Conservation (phyloP, 2,888 invertebrate species). For the Pinctada fucata region DNA sequence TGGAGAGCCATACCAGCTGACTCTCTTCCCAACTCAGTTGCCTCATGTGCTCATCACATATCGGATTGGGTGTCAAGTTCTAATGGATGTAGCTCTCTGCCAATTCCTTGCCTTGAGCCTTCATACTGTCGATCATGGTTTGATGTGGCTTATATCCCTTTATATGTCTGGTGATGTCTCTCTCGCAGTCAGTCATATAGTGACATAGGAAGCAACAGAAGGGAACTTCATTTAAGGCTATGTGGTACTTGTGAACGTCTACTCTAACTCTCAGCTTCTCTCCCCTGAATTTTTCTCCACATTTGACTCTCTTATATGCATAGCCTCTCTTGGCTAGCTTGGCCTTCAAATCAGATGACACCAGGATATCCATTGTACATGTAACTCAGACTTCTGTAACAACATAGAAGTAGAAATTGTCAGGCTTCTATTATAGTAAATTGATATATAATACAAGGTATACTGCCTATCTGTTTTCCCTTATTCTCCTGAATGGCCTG, state of each 20-base stretch:
- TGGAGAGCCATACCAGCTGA: too few species aligned
- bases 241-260: neutral
- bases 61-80: neutral
- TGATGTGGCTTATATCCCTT: neutral
- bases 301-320: neutral
- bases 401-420: too few species aligned
- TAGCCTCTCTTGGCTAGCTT: neutral
- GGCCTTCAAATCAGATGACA: too few species aligned
- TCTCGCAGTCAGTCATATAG: neutral
- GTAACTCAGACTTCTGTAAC: too few species aligned
- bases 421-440: too few species aligned
- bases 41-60: neutral
- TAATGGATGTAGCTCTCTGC: neutral
- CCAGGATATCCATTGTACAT: too few species aligned
- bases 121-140: neutral
- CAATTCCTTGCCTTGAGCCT: too few species aligned
- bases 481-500: too few species aligned
- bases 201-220: constrained; percentile 7
- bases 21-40: neutral
- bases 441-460: too few species aligned
- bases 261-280: neutral
- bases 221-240: neutral
- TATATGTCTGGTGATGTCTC: neutral
- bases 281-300: too few species aligned
- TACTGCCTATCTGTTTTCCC: too few species aligned